Base-by-base conservation (phyloP, 2,113 vertebrate species). In the Manacus vitellinus region DNA sequence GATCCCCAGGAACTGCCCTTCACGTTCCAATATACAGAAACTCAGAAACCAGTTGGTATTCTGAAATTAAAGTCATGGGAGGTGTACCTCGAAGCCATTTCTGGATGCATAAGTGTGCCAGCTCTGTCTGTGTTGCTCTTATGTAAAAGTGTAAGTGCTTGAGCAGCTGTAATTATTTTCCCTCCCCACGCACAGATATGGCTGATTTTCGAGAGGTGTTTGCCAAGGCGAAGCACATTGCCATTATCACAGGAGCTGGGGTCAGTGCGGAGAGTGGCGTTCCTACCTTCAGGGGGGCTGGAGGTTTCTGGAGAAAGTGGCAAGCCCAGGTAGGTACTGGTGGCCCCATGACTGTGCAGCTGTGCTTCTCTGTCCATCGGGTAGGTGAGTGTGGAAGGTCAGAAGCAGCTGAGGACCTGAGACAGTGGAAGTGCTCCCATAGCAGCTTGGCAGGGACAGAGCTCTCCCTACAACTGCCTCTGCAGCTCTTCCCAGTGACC, bases 221-320 rank as follows among this genome's bases (percentile, higher is more conserved):
- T 97, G 98, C 99, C 44, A 98, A 98, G 93, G 99, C 99, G 10
- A 99, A 99, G 94, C 99, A 99, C 75, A 98, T 99, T 33, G 99
- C 98, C 30, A 95, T 99, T 84, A 98, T 99, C 96, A 99, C 99
- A 0, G 99, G 99, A 8, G 99, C 99, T 0, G 99, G 99, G 1
- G 98, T 99, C 23, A 99, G 99, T 4, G 99, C 99, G 0, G 99
- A 99, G 96, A 99, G 99, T 0, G 99, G 99, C 3, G 97, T 99
- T 2, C 99, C 99, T 0, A 99, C 99, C 33, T 99, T 99, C 98
- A 97, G 99, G 94, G 99, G 99, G 62, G 97, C 98, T 3, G 98
- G 99, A 31, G 99, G 99, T 25, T 98, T 98, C 65, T 99, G 99
- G 99, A 99, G 99, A 44, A 99, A 98, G 89, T 99, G 99, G 99